Evolutionary conservation across 2,888 invertebrate species (phyloP), one percentile per base, ranked within the genome.

Genomic region (Dicyrtomina minuta): DNA sequence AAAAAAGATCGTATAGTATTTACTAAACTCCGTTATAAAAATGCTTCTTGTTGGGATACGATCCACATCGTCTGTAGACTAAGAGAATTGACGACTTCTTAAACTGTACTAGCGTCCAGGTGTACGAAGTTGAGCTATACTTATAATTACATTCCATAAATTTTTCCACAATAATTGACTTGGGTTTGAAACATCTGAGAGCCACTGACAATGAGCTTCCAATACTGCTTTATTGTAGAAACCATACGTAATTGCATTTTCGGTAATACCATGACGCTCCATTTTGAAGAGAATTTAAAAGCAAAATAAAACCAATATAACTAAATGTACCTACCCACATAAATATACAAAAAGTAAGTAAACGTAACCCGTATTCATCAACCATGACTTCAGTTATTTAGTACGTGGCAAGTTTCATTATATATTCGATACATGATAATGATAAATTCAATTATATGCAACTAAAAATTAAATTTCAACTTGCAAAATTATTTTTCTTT

Each of bases 171-270:
- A 85, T 20, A 95, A 82, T 80, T 92, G 90, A 76, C 93, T 91
- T 62, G 90, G 90, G 78, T 89, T 88, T 72, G 90, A 76, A 71
- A 82, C 82, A 76, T 90, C 90, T 49, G 90, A 88, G 0, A 96
- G 95, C 97, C 96, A 97, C 77, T 92, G n/a, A n/a, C n/a, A n/a
- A n/a, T n/a, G 91, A 6, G 96, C 94, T 83, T 97, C 96, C 68
- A 98, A 85, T 49, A 99, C 96, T 68, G 89, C 88, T 85, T 86
- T 84, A 79, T 90, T 90, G 80, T 90, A 90, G 81, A 88, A 90
- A 79, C 98, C 98, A 80, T 99, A 99, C 0, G 99, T 99, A 64
- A 99, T 88, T 12, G 99, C 99, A 82, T 99, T 99, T 0, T 96
- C 96, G 80, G 94, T 93, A 46, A 99, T 87, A 0, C 95, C 95